Percentiles rank a stretch among this genome's conserved stretches.
Conservation (phyloP, 92 coral and sea anemone genomes). For the Bergia sp. region DNA sequence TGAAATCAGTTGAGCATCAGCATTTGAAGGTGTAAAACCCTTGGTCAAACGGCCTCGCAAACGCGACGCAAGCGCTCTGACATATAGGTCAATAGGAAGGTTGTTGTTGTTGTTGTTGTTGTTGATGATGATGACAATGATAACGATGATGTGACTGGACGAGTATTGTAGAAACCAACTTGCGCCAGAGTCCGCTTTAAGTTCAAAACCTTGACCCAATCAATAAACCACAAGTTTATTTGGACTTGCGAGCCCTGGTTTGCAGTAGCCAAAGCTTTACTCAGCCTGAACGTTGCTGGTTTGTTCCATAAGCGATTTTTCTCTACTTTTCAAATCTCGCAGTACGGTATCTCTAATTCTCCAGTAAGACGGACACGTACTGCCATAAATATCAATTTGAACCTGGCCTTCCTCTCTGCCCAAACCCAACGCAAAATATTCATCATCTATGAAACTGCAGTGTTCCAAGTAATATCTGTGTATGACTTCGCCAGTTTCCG, state of each 20-base stretch:
- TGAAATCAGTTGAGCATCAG: too few relatives aligned
- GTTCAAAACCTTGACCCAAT: too few relatives aligned
- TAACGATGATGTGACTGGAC: too few relatives aligned
- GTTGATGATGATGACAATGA: too few relatives aligned
- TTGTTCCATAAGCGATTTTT: neutral
- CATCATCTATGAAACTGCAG: conserved; percentile 74
- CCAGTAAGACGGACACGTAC: conserved; percentile 84
- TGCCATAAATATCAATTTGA: conserved; percentile 79
- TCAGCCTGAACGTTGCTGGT: neutral
- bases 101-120: too few relatives aligned
- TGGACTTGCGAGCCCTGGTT: neutral
- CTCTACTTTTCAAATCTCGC: conserved; percentile 34
- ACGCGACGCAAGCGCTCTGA: too few relatives aligned
- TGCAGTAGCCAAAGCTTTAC: neutral
- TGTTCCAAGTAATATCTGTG: conserved; percentile 77
- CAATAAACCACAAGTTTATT: too few relatives aligned
- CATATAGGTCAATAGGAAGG: too few relatives aligned
- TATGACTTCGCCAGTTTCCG: conserved; percentile 67
- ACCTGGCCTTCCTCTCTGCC: conserved; percentile 67
- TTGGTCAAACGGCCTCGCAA: too few relatives aligned
- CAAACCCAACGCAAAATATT: conserved; percentile 75
- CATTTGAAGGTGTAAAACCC: too few relatives aligned
- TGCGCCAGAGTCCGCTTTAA: too few relatives aligned
- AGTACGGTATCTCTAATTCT: conserved; percentile 39
- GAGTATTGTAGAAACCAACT: too few relatives aligned